Conservation (phyloP, 2,797 vertebrate species). For the Chaunax sp. region DNA sequence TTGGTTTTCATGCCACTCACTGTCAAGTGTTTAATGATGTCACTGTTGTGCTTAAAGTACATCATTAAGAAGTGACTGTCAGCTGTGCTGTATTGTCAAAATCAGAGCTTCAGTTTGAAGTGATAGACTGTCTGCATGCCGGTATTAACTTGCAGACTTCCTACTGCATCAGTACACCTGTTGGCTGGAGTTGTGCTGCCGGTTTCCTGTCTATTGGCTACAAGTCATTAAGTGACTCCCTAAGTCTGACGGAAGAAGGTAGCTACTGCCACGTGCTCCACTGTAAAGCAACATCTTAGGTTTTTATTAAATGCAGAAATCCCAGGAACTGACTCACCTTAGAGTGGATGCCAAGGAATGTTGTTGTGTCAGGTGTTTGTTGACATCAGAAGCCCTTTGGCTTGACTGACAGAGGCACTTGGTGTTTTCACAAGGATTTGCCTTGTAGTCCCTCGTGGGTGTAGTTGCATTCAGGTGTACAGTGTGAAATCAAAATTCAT, state of each 20-base stretch:
- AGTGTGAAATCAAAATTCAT: conserved; percentile 6
- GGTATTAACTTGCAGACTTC: conserved; percentile 60
- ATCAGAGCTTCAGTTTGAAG: conserved; percentile 43
- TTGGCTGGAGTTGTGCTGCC: conserved; percentile 39
- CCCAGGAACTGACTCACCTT: conserved; percentile 49
- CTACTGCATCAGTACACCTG: conserved; percentile 74
- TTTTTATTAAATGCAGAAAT: conserved; percentile 35
- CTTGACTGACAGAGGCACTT: conserved; percentile 36
- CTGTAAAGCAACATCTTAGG: conserved; percentile 53
- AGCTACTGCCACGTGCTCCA: conserved; percentile 66
- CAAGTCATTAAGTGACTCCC: conserved; percentile 49
- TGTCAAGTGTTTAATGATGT: background rate
- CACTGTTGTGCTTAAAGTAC: background rate
- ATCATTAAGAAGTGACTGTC: conserved; percentile 7
- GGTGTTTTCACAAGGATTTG: conserved; percentile 41
- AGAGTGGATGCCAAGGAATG: conserved; percentile 37
- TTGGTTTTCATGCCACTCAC: background rate
- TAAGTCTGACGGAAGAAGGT: conserved; percentile 45
- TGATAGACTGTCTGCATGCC: conserved; percentile 32
- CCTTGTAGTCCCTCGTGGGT: conserved; percentile 26
- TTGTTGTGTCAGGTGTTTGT: conserved; percentile 57
- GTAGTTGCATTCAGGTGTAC: background rate
- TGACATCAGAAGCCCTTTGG: conserved; percentile 43
- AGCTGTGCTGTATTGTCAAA: conserved; percentile 38
- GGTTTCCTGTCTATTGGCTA: conserved; percentile 57